Evolutionary conservation across 2,888 invertebrate species (phyloP).

Genomic region (Clepsis dumicolana): DNA sequence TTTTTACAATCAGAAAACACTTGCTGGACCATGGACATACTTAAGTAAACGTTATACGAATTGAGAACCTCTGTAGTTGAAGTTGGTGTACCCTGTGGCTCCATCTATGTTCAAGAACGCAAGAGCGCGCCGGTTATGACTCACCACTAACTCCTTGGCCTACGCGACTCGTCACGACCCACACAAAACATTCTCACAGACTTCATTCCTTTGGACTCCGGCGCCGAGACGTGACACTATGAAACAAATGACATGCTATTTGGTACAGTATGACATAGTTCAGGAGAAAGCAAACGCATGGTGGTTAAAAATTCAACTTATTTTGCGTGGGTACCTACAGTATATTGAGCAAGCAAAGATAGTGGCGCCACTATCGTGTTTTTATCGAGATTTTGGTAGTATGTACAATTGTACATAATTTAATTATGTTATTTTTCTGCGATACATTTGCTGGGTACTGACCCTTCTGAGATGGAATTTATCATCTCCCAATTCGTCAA

Average conservation of each 20-base stretch:
- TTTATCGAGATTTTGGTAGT: too few species aligned
- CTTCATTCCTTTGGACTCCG: background rate
- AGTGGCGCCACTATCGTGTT: too few species aligned
- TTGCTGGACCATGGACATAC: background rate
- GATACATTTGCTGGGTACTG: too few species aligned
- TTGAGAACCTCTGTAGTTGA: background rate
- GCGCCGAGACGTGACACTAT: background rate
- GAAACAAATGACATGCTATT: background rate
- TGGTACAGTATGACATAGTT: background rate
- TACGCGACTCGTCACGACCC: constrained; percentile 39
- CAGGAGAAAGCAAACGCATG: background rate
- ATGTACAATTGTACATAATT: too few species aligned
- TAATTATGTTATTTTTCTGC: too few species aligned
- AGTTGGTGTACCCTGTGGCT: constrained; percentile 7
- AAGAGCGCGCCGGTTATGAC: constrained; percentile 32
- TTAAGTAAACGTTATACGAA: background rate
- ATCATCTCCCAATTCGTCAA: too few species aligned
- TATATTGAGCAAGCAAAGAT: too few species aligned
- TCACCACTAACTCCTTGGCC: constrained; percentile 37
- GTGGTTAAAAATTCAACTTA: too few species aligned
- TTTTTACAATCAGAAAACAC: too few species aligned
- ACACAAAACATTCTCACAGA: constrained; percentile 5
- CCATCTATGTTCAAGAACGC: constrained; percentile 33
- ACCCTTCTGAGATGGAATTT: too few species aligned
- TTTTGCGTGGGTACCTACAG: too few species aligned